Base-by-base conservation (phyloP, 2,888 invertebrate species). In the Catocala nupta region DNA sequence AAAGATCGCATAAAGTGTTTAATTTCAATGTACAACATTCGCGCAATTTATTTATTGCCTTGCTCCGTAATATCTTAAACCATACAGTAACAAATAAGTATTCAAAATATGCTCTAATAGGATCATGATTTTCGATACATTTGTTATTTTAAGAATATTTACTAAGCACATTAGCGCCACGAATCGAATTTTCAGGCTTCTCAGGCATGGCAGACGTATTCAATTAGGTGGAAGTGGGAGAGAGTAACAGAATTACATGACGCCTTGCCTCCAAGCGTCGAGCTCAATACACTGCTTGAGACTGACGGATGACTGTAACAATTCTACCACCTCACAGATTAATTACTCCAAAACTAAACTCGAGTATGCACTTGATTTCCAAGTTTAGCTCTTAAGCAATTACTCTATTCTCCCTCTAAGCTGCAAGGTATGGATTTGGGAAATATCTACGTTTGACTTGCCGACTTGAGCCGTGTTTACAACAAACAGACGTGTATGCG, bases 221-320 rank as follows among this genome's bases (percentile, higher is more conserved):
- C 85, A 85, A 86, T 86, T 87, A 86, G 78, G 74, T 73, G 71
- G 68, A 79, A 78, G 80, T 81, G 75, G 75, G 74, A 65, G 77
- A 73, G 73, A 69, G 78, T 85, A 84, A 84, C 81, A 75, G 73
- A 77, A 82, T 86, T 86, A 81, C 79, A 78, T 77, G 78, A 80
- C 73, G 78, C 76, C 73, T 74, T 71, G 71, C 65, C 74, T 73
- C 66, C 63, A 59, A 69, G 68, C 70, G 79, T 71, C 77, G 67
- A 64, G 70, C 60, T 77, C 78, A 80, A 83, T 82, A 82, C 74
- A 67, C 65, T 55, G 70, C 67, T 61, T 63, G 60, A 68, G 71
- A 80, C 78, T 84, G 85, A 84, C 77, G 69, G 76, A 83, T 81
- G 81, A 75, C 67, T 81, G 63, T 53, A 63, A 78, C 76, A 70